Percentiles rank a stretch among this genome's conserved stretches.
These are phyloP conservation scores for Calosoma granatense DNA, from an alignment of 1,140 invertebrate genomes.

Conservation along the genomic window DNA sequence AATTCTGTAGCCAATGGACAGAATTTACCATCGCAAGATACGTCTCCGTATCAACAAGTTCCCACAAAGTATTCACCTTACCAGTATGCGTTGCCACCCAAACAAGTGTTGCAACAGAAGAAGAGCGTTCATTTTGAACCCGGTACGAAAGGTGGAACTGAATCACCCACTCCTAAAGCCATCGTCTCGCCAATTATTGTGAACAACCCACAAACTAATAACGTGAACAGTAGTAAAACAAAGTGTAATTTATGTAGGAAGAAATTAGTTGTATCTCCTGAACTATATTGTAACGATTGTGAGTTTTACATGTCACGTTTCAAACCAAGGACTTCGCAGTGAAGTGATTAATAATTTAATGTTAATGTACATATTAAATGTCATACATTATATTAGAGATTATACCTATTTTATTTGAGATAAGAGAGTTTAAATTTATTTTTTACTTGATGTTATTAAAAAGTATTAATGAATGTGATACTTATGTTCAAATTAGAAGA, in stretches of 20 bases:
- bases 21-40: neutral
- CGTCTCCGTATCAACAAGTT: constrained; percentile 43
- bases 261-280: constrained; percentile 60
- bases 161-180: constrained; percentile 38
- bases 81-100: constrained; percentile 27
- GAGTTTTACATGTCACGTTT: constrained; percentile 87
- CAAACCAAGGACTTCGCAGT: constrained; percentile 39
- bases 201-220: constrained; percentile 18
- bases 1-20: constrained; percentile 3
- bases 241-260: constrained; percentile 78
- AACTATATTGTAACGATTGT: constrained; percentile 77
- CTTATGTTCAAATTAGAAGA: constrained; percentile 4
- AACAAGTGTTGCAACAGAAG: constrained; percentile 47
- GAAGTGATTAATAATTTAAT: neutral
- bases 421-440: neutral
- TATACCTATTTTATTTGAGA: too few species aligned
- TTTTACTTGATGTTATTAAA: neutral
- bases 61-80: constrained; percentile 33
- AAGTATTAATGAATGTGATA: constrained; percentile 6
- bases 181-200: constrained; percentile 37
- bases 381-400: neutral
- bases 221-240: constrained; percentile 30
- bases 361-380: neutral
- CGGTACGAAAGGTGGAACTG: constrained; percentile 48
- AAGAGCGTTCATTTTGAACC: constrained; percentile 58